Conservation (phyloP, 2,888 invertebrate genomes). For the Diloba caeruleocephala region DNA sequence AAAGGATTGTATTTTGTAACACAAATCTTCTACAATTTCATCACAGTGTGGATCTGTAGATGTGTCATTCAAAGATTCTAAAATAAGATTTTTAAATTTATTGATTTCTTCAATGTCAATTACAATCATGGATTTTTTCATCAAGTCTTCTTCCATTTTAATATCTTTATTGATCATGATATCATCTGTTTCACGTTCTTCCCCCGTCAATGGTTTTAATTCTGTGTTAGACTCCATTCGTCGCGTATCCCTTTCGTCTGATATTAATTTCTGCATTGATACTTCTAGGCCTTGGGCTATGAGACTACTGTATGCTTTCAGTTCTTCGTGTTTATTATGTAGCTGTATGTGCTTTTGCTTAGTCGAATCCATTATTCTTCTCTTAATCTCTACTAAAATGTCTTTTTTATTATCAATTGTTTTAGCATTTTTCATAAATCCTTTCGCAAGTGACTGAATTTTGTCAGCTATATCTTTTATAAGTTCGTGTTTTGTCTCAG, state of each 20-base stretch:
- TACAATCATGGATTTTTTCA: constrained; percentile 2
- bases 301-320: constrained; percentile 58
- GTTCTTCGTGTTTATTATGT: constrained; percentile 48
- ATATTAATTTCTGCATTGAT: constrained; percentile 47
- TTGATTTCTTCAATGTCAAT: constrained; percentile 32
- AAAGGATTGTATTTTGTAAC: constrained; percentile 64
- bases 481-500: constrained; percentile 35
- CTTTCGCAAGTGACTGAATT: constrained; percentile 60
- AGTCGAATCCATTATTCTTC: constrained; percentile 50
- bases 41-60: constrained; percentile 49
- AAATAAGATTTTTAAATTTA: constrained; percentile 33
- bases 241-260: constrained; percentile 12
- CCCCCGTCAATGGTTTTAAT: not conserved
- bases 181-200: not conserved
- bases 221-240: constrained; percentile 10
- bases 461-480: constrained; percentile 57
- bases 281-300: constrained; percentile 53
- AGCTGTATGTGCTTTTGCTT: constrained; percentile 48
- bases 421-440: constrained; percentile 50
- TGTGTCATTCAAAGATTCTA: constrained; percentile 27
- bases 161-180: not conserved
- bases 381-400: constrained; percentile 56
- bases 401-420: constrained; percentile 53
- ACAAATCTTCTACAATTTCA: constrained; percentile 55
- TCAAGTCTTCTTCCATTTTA: not conserved